Conservation (phyloP, 2,888 invertebrate genomes). For the Melieria crassipennis region DNA sequence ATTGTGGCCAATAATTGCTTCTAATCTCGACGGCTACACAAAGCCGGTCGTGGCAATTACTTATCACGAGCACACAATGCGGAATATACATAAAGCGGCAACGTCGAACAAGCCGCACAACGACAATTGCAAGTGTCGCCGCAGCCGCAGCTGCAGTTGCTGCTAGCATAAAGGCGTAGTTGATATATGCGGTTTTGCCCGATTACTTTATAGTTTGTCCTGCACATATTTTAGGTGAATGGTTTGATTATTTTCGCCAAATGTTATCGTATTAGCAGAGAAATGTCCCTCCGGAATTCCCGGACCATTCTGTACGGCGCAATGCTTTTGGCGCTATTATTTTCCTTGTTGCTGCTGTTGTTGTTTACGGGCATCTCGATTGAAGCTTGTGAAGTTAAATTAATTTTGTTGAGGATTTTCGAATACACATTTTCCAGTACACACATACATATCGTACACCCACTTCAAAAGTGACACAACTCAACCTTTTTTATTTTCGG, state of each 20-base stretch:
- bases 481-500: too few species aligned
- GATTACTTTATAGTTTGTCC: not conserved
- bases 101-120: not conserved
- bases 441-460: too few species aligned
- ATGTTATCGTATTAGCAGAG: too few species aligned
- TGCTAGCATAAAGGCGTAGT: not conserved
- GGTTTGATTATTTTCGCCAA: too few species aligned
- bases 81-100: not conserved
- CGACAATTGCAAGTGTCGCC: not conserved
- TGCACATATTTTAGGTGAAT: too few species aligned
- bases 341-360: not conserved
- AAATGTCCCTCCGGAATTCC: too few species aligned
- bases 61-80: too few species aligned
- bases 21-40: too few species aligned
- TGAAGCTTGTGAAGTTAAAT: not conserved
- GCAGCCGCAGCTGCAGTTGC: not conserved
- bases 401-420: slow-evolving; percentile 7
- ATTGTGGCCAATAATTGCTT: too few species aligned
- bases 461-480: too few species aligned
- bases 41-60: too few species aligned
- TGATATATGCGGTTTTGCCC: not conserved
- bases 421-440: not conserved
- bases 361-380: not conserved
- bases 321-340: not conserved
- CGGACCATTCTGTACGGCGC: not conserved